Evolutionary conservation across 1,140 invertebrate species (phyloP).

Genomic region (Drosophila suzukii): DNA sequence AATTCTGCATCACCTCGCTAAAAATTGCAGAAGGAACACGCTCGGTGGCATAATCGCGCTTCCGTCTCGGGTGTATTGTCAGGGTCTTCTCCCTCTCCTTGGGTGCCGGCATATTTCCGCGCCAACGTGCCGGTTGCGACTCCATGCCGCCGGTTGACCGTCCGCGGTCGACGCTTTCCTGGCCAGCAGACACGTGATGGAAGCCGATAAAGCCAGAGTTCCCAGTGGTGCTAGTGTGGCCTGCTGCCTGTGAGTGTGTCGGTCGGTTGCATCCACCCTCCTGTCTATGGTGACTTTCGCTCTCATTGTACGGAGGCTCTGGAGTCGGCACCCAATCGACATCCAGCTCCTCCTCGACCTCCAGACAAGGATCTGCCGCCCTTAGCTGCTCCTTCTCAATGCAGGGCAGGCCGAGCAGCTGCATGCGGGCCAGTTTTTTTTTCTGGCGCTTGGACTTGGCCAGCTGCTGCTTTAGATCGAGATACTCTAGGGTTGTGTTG

Average conservation of each 20-base stretch:
- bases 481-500: slow-evolving; percentile 66
- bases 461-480: slow-evolving; percentile 47
- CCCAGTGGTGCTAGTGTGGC: background rate
- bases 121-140: slow-evolving; percentile 16
- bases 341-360: slow-evolving; percentile 45
- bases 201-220: background rate
- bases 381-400: slow-evolving; percentile 46
- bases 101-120: slow-evolving; percentile 79
- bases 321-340: slow-evolving; percentile 70
- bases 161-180: background rate
- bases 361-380: slow-evolving; percentile 51
- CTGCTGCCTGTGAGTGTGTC: too few relatives aligned
- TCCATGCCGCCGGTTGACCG: background rate
- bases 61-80: slow-evolving; percentile 55
- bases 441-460: slow-evolving; percentile 52
- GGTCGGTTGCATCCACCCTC: slow-evolving; percentile 24
- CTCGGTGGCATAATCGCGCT: slow-evolving; percentile 58
- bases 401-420: slow-evolving; percentile 69
- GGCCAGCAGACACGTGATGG: background rate
- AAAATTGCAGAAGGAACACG: slow-evolving; percentile 65
- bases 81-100: slow-evolving; percentile 66
- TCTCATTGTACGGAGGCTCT: slow-evolving; percentile 20
- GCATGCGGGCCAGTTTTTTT: slow-evolving; percentile 59
- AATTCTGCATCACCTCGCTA: slow-evolving; percentile 48
- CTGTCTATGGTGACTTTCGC: slow-evolving; percentile 6